Conservation (phyloP, 2,797 vertebrate species). For the Poecilia velifera region DNA sequence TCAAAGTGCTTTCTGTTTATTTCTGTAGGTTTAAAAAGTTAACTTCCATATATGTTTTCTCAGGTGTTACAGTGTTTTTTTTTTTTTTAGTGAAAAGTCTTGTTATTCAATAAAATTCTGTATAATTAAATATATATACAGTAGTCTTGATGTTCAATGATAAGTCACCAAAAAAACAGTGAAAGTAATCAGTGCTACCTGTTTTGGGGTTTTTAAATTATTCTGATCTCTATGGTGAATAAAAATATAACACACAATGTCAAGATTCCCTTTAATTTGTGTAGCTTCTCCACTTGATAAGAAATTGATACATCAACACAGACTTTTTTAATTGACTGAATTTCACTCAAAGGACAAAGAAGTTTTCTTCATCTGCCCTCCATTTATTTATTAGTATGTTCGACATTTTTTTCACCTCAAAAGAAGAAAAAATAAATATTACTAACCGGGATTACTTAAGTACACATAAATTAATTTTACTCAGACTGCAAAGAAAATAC, state of each 20-base stretch:
- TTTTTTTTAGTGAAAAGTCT: not conserved
- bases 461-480: not conserved
- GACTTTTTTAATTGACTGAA: too few relatives aligned
- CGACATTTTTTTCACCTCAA: too few relatives aligned
- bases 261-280: too few relatives aligned
- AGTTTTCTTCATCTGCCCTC: too few relatives aligned
- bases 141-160: not conserved
- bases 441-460: not conserved
- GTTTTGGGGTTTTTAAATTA: not conserved
- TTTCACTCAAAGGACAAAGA: too few relatives aligned
- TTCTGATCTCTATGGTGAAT: not conserved
- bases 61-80: not conserved
- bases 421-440: not conserved
- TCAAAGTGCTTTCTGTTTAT: not conserved
- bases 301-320: too few relatives aligned
- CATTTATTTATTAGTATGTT: too few relatives aligned
- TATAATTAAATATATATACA: not conserved
- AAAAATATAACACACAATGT: too few relatives aligned
- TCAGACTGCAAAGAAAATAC: not conserved
- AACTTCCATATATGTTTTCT: not conserved
- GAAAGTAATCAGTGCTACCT: not conserved
- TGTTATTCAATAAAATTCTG: not conserved
- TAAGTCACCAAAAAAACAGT: not conserved
- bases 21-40: not conserved
- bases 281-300: too few relatives aligned